A percentile compares a stretch with the other conserved stretches of the same genome.
These are phyloP conservation scores for Catharus fuscescens DNA, from an alignment of 2,113 vertebrate species.

Conservation along the genomic window DNA sequence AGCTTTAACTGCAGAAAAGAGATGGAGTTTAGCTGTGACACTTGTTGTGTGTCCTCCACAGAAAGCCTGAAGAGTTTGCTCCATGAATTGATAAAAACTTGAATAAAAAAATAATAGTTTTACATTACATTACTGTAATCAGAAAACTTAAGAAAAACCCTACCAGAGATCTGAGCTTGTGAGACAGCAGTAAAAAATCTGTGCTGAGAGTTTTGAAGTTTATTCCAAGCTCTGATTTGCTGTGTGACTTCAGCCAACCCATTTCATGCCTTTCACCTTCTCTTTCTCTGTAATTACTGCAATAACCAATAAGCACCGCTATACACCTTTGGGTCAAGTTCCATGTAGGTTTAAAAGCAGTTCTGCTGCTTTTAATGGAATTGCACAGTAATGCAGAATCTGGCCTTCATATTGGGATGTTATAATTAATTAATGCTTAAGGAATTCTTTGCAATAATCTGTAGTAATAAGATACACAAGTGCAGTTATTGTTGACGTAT, in stretches of 20 bases:
- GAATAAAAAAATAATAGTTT: neutral
- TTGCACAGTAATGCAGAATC: neutral
- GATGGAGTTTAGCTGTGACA: neutral
- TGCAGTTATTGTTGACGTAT: neutral
- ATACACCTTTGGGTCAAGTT: neutral
- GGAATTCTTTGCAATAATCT: neutral
- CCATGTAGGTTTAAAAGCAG: neutral
- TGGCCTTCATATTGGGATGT: neutral
- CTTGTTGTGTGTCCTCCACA: neutral
- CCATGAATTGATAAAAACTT: neutral
- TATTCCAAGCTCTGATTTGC: neutral
- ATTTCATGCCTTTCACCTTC: neutral
- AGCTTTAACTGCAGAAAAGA: neutral
- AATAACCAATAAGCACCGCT: neutral
- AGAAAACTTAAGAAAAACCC: neutral
- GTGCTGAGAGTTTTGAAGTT: neutral
- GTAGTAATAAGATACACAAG: neutral
- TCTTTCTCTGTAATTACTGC: neutral
- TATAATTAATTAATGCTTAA: slow-evolving; percentile 44
- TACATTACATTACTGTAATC: neutral
- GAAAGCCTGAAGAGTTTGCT: neutral
- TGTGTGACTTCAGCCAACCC: neutral
- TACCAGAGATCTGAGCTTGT: neutral
- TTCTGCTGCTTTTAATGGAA: neutral
- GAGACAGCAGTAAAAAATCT: neutral